Conservation (phyloP, 2,113 vertebrate species). For the Ptilorrhoa leucosticta region DNA sequence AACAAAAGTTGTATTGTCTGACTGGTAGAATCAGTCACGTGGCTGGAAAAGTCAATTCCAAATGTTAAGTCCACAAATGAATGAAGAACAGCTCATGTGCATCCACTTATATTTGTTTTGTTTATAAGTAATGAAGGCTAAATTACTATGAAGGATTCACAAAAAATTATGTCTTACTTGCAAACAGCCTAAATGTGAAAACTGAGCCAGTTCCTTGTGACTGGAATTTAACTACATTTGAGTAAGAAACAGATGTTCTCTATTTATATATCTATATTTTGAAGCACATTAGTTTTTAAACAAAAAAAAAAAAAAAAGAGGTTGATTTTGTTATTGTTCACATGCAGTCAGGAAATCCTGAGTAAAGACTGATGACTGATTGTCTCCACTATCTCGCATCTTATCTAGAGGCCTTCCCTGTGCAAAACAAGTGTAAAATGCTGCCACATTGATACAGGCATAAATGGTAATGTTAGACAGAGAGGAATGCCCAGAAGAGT, state of each 20-base stretch:
- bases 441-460: background rate
- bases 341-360: constrained; percentile 1
- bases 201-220: background rate
- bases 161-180: background rate
- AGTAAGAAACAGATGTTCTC: background rate
- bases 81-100: background rate
- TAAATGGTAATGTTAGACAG: background rate
- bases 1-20: background rate
- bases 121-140: background rate
- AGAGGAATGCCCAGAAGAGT: background rate
- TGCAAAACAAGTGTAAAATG: background rate
- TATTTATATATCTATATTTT: background rate
- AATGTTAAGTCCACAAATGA: background rate
- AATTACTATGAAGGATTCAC: background rate
- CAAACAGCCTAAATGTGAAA: background rate
- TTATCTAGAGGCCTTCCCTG: background rate
- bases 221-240: background rate
- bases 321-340: background rate
- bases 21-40: background rate
- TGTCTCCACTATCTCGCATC: background rate
- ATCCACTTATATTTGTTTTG: background rate
- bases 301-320: background rate
- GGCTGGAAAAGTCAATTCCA: background rate
- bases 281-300: background rate
- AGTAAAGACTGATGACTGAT: background rate